Evolutionary conservation across 35 echinoderm and acorn worm genomes (phyloP).

Genomic region (Acanthaster planci): DNA sequence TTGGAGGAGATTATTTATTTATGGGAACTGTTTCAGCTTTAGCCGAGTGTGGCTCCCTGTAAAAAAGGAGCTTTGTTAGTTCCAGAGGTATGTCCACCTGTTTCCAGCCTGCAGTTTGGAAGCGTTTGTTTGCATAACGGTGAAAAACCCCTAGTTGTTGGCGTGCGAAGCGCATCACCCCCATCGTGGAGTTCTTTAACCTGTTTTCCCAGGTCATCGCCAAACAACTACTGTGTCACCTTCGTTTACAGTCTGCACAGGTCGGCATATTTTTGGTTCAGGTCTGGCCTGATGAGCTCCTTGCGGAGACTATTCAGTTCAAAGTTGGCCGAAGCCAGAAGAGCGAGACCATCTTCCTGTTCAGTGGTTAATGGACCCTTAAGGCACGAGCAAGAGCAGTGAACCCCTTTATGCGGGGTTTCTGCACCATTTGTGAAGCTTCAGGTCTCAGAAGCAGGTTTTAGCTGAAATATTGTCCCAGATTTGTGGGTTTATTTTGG

Average conservation of each 20-base stretch:
- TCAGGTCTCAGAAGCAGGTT: conserved; percentile 36
- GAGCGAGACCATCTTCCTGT: conserved; percentile 29
- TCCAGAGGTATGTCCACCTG: too few relatives aligned
- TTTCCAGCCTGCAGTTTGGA: too few relatives aligned
- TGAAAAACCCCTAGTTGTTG: neutral
- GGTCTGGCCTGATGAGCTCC: conserved; percentile 42
- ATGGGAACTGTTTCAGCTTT: too few relatives aligned
- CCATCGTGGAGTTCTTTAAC: conserved; percentile 49
- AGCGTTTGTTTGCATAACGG: neutral
- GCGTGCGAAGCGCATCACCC: neutral
- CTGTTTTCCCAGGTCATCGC: conserved; percentile 51
- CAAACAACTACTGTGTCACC: conserved; percentile 52
- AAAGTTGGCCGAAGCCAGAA: conserved; percentile 43
- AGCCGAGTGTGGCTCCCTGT: too few relatives aligned
- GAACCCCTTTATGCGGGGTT: conserved; percentile 43
- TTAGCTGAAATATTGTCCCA: conserved; percentile 52
- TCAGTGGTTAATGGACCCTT: conserved; percentile 23
- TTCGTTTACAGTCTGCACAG: conserved; percentile 29
- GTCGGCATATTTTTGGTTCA: too few relatives aligned
- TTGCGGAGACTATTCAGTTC: conserved; percentile 51
- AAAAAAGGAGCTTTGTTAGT: neutral
- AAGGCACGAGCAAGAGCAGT: conserved; percentile 6
- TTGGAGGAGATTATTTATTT: too few relatives aligned
- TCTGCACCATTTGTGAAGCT: too few relatives aligned
- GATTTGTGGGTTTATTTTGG: conserved; percentile 51